Base-by-base conservation (phyloP, 1,140 invertebrate species). In the Drosophila biarmipes region DNA sequence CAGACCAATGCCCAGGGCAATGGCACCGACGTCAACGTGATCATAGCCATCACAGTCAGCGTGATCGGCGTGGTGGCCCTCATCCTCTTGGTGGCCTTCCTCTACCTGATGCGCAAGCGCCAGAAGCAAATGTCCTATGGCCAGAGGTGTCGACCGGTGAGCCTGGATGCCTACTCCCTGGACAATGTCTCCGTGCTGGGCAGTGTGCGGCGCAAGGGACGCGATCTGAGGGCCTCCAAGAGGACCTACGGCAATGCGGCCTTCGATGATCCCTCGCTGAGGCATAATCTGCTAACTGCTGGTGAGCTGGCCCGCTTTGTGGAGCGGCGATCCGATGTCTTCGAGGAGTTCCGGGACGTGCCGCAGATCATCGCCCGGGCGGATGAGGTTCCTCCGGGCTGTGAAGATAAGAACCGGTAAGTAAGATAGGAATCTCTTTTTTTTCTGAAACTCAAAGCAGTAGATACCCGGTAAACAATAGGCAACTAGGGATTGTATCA, bases 211-310 rank as follows among this genome's bases (percentile, higher is more conserved):
- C 93, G 96, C 58, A 96, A 96, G 89, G 95, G 82, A 7, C 94
- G 94, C 45, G 93, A 93, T 10, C 56, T 92, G 14, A 93, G 96
- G 53, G 93, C 95, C n/a, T 97, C 97, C n/a, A 97, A 97, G 87
- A 93, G 96, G 29, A 97, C 97, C 45, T 98, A 97, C 84, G 96
- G 97, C 34, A 98, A 98, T 93, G 96, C 96, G 15, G 97, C 96
- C n/a, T 98, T 98, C 92, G 97, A 97, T 91, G 97, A 98, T 93
- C 96, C 96, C 11, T 84, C 90, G n/a, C 54, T 92, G 43, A 55
- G 90, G 1, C 91, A 91, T 49, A 92, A 92, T 64, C 40, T 78
- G 0, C 46, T 92, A 10, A 80, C 61, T 4, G 80, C 85, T 19
- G 54, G 59, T 5, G 95, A 95, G 1, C 90, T 98, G 35, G 94